These are phyloP conservation scores for Ametastegia equiseti DNA, from an alignment of 2,888 invertebrate genomes.

Conservation along the genomic window DNA sequence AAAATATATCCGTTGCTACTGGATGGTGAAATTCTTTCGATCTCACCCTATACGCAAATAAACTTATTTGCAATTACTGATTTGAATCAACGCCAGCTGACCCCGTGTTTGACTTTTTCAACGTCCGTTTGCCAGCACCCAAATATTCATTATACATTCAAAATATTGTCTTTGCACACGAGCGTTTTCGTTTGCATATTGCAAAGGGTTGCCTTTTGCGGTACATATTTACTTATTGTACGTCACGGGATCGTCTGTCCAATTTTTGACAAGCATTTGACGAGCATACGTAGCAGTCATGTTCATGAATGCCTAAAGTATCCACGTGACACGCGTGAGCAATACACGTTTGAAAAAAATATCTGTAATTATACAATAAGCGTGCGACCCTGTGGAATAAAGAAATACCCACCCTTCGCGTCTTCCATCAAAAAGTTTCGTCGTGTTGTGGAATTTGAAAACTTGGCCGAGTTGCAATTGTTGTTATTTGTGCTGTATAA, in stretches of 20 bases:
- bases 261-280: not conserved
- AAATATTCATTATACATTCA: constrained; percentile 68
- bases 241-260: constrained; percentile 6
- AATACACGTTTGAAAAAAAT: not conserved
- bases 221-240: constrained; percentile 45
- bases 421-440: not conserved
- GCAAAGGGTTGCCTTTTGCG: constrained; percentile 51
- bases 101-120: constrained; percentile 41
- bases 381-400: not conserved
- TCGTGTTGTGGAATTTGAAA: not conserved
- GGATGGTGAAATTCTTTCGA: not conserved
- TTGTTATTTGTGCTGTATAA: not conserved
- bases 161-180: constrained; percentile 67
- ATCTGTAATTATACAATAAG: not conserved
- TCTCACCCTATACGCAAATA: constrained; percentile 18
- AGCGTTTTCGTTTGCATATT: constrained; percentile 42
- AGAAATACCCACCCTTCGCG: not conserved
- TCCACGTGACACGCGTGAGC: not conserved
- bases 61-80: constrained; percentile 32
- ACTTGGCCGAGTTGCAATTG: not conserved
- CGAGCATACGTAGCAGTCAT: not conserved
- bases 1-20: not conserved
- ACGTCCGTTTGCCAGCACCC: not conserved
- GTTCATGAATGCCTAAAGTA: not conserved
- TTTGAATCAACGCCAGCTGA: constrained; percentile 29